phyloP scores from a whole-genome alignment of 1,140 invertebrate species.

The Heliconius hermathena region DNA sequence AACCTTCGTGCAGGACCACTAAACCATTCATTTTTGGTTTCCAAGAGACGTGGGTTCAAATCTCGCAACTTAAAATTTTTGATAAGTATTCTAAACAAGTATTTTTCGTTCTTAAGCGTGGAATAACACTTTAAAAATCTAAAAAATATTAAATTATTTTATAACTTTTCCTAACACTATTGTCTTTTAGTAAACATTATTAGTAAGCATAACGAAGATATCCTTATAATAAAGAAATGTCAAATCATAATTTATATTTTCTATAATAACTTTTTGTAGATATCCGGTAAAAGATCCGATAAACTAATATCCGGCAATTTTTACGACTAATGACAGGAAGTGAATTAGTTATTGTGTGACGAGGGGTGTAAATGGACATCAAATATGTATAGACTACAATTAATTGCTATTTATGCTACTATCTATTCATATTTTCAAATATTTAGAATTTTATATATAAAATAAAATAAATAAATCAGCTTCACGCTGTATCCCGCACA shows the following conservation, averaged over 20 bases:
- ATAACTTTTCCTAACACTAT: too few species aligned
- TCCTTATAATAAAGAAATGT: neutral
- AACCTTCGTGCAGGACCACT: too few species aligned
- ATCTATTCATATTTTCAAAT: neutral
- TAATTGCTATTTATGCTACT: neutral
- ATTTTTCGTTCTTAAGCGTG: too few species aligned
- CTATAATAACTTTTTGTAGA: neutral
- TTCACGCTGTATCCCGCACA: too few species aligned
- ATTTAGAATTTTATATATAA: neutral
- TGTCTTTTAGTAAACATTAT: too few species aligned
- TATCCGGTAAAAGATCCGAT: constrained; percentile 13
- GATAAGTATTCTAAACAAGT: too few species aligned
- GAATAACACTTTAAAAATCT: too few species aligned
- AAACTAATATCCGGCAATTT: constrained; percentile 42
- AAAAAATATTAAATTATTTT: too few species aligned
- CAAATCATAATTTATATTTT: neutral
- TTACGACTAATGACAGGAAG: constrained; percentile 37
- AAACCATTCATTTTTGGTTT: too few species aligned
- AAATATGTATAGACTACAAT: neutral
- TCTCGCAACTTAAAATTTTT: too few species aligned
- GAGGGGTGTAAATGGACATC: constrained; percentile 40
- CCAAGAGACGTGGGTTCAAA: too few species aligned
- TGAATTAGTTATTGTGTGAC: constrained; percentile 24
- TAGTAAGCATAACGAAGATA: too few species aligned
- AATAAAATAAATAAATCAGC: neutral